A percentile compares a stretch with the other conserved stretches of the same genome.
Conservation (phyloP, 2,113 vertebrate genomes). For the Nycticorax nycticorax region DNA sequence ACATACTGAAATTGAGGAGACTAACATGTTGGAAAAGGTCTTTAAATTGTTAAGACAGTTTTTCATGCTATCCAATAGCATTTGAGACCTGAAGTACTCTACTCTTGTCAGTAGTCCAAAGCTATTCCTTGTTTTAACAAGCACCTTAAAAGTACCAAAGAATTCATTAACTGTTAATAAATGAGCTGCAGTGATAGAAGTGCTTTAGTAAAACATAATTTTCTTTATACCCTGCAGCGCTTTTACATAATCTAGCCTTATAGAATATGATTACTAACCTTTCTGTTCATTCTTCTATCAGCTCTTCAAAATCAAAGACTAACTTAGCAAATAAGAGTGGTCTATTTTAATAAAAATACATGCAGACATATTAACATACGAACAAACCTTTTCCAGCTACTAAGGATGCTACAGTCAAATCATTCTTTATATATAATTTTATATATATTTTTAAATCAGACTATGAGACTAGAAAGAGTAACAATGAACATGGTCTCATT, state of each 20-base stretch:
- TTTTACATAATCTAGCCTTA: slow-evolving; percentile 10
- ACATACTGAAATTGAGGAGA: not conserved
- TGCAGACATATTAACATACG: slow-evolving; percentile 5
- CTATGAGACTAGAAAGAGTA: slow-evolving; percentile 73
- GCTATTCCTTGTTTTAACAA: slow-evolving; percentile 18
- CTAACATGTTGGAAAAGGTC: not conserved
- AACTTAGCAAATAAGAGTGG: slow-evolving; percentile 34
- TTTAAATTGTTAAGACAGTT: not conserved
- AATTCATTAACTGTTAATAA: slow-evolving; percentile 50
- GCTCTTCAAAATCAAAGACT: slow-evolving; percentile 9
- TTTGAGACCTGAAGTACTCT: not conserved
- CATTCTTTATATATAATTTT: slow-evolving; percentile 65
- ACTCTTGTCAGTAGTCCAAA: not conserved
- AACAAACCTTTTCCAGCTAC: slow-evolving; percentile 17
- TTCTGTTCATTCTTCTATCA: not conserved
- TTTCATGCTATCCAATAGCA: not conserved
- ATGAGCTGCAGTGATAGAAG: slow-evolving; percentile 17
- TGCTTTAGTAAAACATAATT: not conserved
- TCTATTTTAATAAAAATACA: not conserved
- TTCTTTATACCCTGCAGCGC: not conserved
- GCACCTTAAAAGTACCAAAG: slow-evolving; percentile 64
- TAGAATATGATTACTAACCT: slow-evolving; percentile 50
- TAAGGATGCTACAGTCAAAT: slow-evolving; percentile 3
- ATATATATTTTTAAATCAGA: slow-evolving; percentile 69
- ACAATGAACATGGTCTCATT: slow-evolving; percentile 65